phyloP scores from a whole-genome alignment of 1,140 invertebrate genomes.

The Philotrypesis tridentata region DNA sequence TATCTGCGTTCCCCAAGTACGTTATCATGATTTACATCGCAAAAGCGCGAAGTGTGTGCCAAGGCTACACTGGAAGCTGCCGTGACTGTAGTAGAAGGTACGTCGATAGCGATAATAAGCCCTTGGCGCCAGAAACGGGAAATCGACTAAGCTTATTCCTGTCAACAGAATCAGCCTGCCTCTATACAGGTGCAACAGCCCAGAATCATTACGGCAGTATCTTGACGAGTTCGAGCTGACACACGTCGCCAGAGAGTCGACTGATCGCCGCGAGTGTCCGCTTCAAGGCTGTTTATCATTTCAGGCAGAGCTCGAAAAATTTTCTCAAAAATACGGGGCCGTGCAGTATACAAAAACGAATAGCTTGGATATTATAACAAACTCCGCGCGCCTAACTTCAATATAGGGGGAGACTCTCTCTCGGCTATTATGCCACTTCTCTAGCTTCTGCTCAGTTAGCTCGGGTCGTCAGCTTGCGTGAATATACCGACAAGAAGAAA shows the following conservation, averaged over 20 bases:
- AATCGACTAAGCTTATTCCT: neutral
- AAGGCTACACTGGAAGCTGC: neutral
- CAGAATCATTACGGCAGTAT: neutral
- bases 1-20: neutral
- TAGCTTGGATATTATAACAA: neutral
- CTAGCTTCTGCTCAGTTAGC: constrained; percentile 16
- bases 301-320: neutral
- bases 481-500: constrained; percentile 17
- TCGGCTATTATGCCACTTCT: constrained; percentile 10
- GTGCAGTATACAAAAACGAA: neutral
- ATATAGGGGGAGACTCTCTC: constrained; percentile 20
- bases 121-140: neutral
- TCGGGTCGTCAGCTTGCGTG: constrained; percentile 11
- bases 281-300: neutral
- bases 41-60: neutral
- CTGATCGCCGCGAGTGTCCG: neutral
- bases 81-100: neutral
- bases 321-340: neutral
- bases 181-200: neutral
- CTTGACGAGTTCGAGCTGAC: neutral
- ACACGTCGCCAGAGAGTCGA: neutral
- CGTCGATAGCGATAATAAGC: neutral
- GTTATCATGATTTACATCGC: neutral
- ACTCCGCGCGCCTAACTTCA: neutral
- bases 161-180: neutral